Evolutionary conservation across 1,140 invertebrate species (phyloP), one percentile per base, ranked within the genome.

Genomic region (Ooceraea biroi): DNA sequence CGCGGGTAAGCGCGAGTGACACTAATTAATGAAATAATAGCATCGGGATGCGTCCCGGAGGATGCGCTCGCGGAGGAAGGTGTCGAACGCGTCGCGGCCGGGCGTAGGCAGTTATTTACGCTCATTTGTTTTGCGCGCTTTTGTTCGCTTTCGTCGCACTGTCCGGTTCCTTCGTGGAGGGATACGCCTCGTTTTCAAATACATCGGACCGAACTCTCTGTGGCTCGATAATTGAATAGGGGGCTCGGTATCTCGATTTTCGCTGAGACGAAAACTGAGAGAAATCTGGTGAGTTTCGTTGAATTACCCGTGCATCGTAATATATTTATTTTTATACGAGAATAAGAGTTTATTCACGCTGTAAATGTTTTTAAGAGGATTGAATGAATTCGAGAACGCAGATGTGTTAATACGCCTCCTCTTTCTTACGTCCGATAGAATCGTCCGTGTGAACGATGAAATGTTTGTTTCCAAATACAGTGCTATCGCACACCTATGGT

Each of bases 1-100:
- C 90, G 73, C 86, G 83, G 65, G 46, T 76, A 85, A 86, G 82
- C 85, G 82, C 89, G 88, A 92, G 87, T 92, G 91, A 91, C 91
- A 89, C 91, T 93, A 92, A 92, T 93, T 93, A 93, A 93, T 92
- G 91, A 93, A 93, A 93, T 92, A 93, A 92, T 92, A 90, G 89
- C 89, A 87, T 63, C 82, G 58, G 73, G 78, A 86, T 48, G 85
- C 44, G 17, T 41, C 77, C 71, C n/a, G 46, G n/a, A 7, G 12
- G 66, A 78, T 82, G 82, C 82, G 73, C 83, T 83, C 83, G 76
- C 87, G 83, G 76, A 84, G 82, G 65, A 73, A 92, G 90, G 89
- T 92, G 92, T 93, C 91, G 90, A 93, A 90, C 89, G 91, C 88
- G 65, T 76, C 76, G 80, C 71, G 71, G 52, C 50, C 61, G 83